Conservation (phyloP, 1,140 invertebrate species). For the Mizuhopecten yessoensis region DNA sequence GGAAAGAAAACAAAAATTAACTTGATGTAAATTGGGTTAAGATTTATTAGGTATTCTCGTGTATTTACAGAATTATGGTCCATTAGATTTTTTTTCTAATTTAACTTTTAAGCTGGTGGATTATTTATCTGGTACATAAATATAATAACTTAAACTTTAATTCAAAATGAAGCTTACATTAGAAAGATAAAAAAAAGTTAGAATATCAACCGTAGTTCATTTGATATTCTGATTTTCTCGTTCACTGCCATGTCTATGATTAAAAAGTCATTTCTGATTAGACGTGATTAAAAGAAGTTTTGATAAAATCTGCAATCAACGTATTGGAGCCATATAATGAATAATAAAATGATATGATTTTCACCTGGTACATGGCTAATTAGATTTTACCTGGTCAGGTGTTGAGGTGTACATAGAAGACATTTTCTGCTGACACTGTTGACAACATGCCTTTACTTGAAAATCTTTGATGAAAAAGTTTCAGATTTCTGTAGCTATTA, state of each 20-base stretch:
- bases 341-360: constrained; percentile 26
- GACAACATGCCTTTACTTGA: constrained; percentile 2
- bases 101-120: background rate
- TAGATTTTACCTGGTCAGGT: background rate
- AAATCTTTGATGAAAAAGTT: background rate
- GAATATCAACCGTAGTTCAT: background rate
- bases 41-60: background rate
- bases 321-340: constrained; percentile 21
- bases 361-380: background rate
- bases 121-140: background rate
- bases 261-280: constrained; percentile 35
- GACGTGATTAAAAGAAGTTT: too few relatives aligned
- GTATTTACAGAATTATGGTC: background rate
- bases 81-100: background rate
- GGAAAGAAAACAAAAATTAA: background rate
- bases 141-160: background rate
- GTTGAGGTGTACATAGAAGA: background rate
- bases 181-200: background rate
- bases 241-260: background rate
- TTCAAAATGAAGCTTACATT: background rate
- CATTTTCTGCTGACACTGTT: background rate
- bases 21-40: background rate
- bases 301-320: background rate
- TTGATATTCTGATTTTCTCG: background rate
- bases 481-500: background rate